Evolutionary conservation across 2,113 vertebrate genomes (phyloP), one percentile per base, ranked within the genome.

Genomic region (Psammodynastes pulverulentus): DNA sequence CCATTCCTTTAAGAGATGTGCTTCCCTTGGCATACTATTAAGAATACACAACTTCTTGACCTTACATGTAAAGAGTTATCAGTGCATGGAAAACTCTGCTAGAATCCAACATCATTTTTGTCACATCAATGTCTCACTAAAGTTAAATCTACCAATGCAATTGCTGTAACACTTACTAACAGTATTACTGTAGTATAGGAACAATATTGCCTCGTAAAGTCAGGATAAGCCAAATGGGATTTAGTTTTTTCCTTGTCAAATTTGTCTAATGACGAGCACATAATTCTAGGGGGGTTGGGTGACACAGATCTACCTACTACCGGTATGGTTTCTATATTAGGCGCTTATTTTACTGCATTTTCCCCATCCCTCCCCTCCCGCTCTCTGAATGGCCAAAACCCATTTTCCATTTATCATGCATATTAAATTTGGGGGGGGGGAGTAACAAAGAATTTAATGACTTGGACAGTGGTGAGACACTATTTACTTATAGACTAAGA

Each of bases 141-240:
- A 88, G n/a, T 26, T 67, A 91, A 91, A 88, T 86, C 91, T 86
- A 46, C 34, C 29, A 39, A 62, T 0, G 29, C 92, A 93, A 72
- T 53, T 52, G 48, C 29, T 45, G 12, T 12, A 45, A 53, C 29
- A 52, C 24, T 39, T 23, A 94, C 62, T 53, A 56, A 10, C 45
- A 92, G 58, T 7, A 54, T 45, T 87, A 67, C 62, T 0, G 5
- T 67, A 13, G 39, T 52, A n/a, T 39, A 93, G 49, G 91, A 62
- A 51, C 3, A 67, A 87, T 52, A 9, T 87, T 72, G 9, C 10
- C 9, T 86, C 39, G 52, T 51, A 88, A 6, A 0, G 26, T 46
- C 90, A 21, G 53, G 92, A 91, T 86, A 91, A 0, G 0, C 51
- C 19, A 86, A 53, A 92, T 9, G 4, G 0, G 10, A 0, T 3